Evolutionary conservation across 1,140 invertebrate species (phyloP), one percentile per base, ranked within the genome.

Genomic region (Dreissena rostriformis): DNA sequence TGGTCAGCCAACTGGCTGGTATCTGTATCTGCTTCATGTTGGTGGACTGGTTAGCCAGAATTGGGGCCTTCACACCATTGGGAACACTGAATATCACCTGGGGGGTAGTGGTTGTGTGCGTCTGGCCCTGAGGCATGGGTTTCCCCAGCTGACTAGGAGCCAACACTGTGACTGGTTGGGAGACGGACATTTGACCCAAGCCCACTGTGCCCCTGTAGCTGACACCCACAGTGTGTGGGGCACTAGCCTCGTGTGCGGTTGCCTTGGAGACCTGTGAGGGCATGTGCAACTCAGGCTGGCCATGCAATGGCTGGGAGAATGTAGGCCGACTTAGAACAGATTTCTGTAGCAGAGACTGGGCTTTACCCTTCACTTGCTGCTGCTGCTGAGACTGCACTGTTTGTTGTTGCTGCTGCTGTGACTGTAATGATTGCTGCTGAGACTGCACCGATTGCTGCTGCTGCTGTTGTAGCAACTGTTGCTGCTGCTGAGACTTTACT

Each of bases 371-470:
- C 39, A 61, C 70, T 66, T 75, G 83, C 24, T 86, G 94, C 76
- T 96, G 95, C 0, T 82, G 74, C 29, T 68, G 55, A 28, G 28
- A 73, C 29, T 79, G 85, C 61, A 78, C 78, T 15, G 22, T 24
- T 77, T 86, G 86, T 72, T 91, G 84, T 24, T 81, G 81, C 26
- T 49, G 70, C 2, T 75, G 86, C 65, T 75, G 73, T 65, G 67
- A 80, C 55, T 80, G 85, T 65, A 89, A 85, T 49, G 82, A 85
- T 63, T 91, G 88, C 63, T 92, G 88, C 81, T 86, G 81, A 75
- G 91, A 79, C 19, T 82, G 79, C 51, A 88, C 86, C 17, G 87
- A 85, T 74, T 76, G 85, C 78, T 89, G 86, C 49, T 53, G 67
- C 79, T 88, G 86, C 17, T 89, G 74, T 68, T 68, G 52, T 14